Evolutionary conservation across 2,888 invertebrate genomes (phyloP).

Genomic region (Caenorhabditis sp.): DNA sequence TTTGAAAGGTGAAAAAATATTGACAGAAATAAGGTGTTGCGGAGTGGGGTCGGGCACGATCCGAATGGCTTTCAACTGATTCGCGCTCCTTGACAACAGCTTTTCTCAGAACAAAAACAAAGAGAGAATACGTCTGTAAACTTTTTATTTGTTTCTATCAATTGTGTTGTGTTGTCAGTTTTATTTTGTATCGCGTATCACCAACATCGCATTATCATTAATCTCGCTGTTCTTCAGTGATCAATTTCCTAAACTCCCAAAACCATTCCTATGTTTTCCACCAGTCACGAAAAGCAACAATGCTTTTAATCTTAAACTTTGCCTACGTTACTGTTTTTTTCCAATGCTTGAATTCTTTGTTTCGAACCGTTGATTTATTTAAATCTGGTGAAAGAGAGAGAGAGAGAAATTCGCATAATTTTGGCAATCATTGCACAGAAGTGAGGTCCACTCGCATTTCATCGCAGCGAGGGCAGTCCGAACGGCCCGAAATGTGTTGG

Average conservation of each 20-base stretch:
- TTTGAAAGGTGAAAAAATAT: conserved; percentile 23
- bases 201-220: conserved; percentile 42
- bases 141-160: conserved; percentile 21
- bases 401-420: conserved; percentile 8
- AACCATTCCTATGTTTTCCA: background rate
- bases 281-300: too few relatives aligned
- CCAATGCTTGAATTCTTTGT: background rate
- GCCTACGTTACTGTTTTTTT: too few relatives aligned
- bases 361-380: background rate
- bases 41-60: background rate
- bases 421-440: conserved; percentile 20
- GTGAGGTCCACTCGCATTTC: background rate
- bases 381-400: background rate
- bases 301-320: too few relatives aligned
- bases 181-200: conserved; percentile 45
- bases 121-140: conserved; percentile 7
- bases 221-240: conserved; percentile 37
- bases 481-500: conserved; percentile 46
- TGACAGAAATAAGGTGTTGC: conserved; percentile 20
- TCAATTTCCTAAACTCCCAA: conserved; percentile 27
- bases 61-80: background rate
- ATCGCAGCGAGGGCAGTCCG: conserved; percentile 14
- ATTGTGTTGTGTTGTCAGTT: conserved; percentile 57
- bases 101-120: conserved; percentile 6
- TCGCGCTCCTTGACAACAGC: background rate